phyloP scores from a whole-genome alignment of 2,113 vertebrate species.

The Gasterosteus nipponicus region DNA sequence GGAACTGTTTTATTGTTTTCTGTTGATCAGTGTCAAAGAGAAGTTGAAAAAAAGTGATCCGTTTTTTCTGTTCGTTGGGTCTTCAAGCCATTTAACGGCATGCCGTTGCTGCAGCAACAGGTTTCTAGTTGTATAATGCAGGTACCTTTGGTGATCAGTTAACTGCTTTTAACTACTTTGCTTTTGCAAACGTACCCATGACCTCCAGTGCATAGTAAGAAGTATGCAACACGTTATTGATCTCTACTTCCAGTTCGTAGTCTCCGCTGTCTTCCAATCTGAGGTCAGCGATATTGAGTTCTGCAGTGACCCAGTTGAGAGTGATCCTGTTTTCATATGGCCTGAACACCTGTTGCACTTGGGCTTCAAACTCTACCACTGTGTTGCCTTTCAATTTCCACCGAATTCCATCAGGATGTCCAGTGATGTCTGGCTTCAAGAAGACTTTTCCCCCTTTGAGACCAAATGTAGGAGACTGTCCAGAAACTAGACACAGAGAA shows the following conservation, averaged over 20 bases:
- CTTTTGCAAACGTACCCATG: conserved; percentile 56
- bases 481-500: conserved; percentile 42
- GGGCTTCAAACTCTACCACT: conserved; percentile 57
- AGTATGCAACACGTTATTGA: accelerated
- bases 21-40: neutral
- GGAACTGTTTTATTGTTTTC: neutral
- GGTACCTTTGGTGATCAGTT: neutral
- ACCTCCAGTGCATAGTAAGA: conserved; percentile 36
- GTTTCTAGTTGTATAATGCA: neutral
- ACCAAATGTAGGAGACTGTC: neutral
- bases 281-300: conserved; percentile 45
- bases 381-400: conserved; percentile 67
- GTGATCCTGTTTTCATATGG: conserved; percentile 25
- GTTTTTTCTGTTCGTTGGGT: neutral
- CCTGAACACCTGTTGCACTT: accelerated
- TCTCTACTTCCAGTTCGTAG: conserved; percentile 50
- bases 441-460: conserved; percentile 15
- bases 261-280: conserved; percentile 58
- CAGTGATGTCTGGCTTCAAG: neutral
- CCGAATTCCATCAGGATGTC: conserved; percentile 35
- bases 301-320: conserved; percentile 47
- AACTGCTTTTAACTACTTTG: neutral
- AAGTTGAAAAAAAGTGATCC: neutral
- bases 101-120: too few species aligned
- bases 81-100: neutral